Conservation (phyloP, 2,797 vertebrate genomes). For the Enteromius argenteus region DNA sequence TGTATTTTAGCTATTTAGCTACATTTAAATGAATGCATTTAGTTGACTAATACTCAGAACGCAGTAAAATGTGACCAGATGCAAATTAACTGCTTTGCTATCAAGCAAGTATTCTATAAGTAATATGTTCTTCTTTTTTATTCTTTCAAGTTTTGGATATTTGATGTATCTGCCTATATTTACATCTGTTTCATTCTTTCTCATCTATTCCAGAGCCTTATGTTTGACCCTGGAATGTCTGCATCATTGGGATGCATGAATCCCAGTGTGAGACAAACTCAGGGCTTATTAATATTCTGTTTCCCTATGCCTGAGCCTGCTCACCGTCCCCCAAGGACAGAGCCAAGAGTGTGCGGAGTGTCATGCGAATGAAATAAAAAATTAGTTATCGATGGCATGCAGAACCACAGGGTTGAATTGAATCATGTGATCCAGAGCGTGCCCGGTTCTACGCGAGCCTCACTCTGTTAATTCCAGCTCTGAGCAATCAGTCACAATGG, state of each 20-base stretch:
- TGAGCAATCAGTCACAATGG: constrained; percentile 46
- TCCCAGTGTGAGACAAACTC: constrained; percentile 14
- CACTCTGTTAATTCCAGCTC: constrained; percentile 9
- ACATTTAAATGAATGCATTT: too few species aligned
- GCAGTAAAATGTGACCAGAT: neutral
- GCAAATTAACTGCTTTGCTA: neutral
- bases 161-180: constrained; percentile 19
- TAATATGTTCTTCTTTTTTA: neutral
- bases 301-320: constrained; percentile 15
- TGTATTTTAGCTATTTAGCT: too few species aligned
- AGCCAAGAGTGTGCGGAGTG: constrained; percentile 15
- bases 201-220: neutral
- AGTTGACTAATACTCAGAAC: neutral
- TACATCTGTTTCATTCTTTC: constrained; percentile 21
- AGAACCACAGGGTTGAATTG: constrained; percentile 23
- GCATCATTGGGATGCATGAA: constrained; percentile 30
- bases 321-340: constrained; percentile 23
- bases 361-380: constrained; percentile 40
- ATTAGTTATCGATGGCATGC: constrained; percentile 38
- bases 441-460: constrained; percentile 14
- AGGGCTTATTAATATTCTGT: constrained; percentile 38
- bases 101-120: neutral
- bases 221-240: constrained; percentile 38
- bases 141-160: neutral
- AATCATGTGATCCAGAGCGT: constrained; percentile 36